Evolutionary conservation across 2,113 vertebrate species (phyloP).

Genomic region (Apodemus sylvaticus): DNA sequence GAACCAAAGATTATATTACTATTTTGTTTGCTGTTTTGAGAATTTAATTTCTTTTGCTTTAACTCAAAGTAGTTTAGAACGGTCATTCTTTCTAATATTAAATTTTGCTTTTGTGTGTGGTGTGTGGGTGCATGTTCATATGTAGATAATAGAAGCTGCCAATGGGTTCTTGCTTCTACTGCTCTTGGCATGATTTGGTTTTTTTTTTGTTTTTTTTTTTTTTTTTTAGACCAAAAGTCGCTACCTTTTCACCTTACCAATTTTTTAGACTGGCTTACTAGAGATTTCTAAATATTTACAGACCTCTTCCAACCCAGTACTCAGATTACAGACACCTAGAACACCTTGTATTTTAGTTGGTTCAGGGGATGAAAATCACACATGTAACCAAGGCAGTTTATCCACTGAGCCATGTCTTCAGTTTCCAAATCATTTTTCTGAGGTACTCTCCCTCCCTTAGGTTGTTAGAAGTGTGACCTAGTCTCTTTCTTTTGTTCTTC

Average conservation of each 20-base stretch:
- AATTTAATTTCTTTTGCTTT: not conserved
- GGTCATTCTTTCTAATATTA: not conserved
- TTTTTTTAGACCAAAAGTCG: not conserved
- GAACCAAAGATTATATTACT: not conserved
- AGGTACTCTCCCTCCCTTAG: not conserved
- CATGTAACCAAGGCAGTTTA: not conserved
- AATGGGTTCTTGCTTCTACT: not conserved
- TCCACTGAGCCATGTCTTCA: not conserved
- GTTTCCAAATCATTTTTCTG: not conserved
- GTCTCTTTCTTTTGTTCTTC: slow-evolving; percentile 34
- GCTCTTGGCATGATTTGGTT: too few relatives aligned
- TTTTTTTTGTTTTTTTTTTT: too few relatives aligned
- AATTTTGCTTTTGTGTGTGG: not conserved
- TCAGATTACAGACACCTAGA: too few relatives aligned
- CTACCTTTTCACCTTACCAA: not conserved
- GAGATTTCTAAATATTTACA: not conserved
- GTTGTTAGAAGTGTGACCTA: not conserved
- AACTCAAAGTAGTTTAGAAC: not conserved
- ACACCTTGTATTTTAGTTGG: not conserved
- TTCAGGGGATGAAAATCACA: not conserved
- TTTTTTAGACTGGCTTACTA: not conserved
- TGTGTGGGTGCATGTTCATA: not conserved
- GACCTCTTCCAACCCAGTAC: not conserved
- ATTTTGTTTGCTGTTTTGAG: slow-evolving; percentile 31
- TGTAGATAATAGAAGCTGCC: not conserved